Conservation (phyloP, 2,113 vertebrate genomes). For the Polyodon spathula region DNA sequence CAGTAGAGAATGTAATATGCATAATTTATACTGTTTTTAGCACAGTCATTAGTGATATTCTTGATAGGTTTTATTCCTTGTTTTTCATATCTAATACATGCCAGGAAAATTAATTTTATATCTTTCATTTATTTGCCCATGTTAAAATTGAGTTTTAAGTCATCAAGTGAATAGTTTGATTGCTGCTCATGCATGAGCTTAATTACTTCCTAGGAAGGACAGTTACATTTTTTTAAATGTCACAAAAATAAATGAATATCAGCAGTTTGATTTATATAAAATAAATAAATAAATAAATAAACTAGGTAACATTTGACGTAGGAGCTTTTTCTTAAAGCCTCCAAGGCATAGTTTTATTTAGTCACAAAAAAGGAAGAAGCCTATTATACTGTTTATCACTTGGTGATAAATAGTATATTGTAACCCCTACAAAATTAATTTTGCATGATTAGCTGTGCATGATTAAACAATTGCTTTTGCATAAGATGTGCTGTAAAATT, state of each 20-base stretch:
- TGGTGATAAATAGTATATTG: slow-evolving; percentile 86
- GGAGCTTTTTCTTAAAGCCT: slow-evolving; percentile 78
- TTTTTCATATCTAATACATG: slow-evolving; percentile 87
- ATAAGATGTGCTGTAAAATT: slow-evolving; percentile 72
- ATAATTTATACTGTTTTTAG: slow-evolving; percentile 99
- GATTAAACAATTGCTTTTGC: slow-evolving; percentile 91
- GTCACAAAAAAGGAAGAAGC: slow-evolving; percentile 72
- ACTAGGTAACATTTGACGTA: slow-evolving; percentile 73
- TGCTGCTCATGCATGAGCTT: slow-evolving; percentile 74
- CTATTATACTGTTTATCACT: slow-evolving; percentile 88
- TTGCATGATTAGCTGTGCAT: slow-evolving; percentile 99
- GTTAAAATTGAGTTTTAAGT: slow-evolving; percentile 77
- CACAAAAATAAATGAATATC: slow-evolving; percentile 87
- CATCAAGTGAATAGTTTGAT: slow-evolving; percentile 77
- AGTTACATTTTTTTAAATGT: slow-evolving; percentile 78
- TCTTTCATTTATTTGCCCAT: slow-evolving; percentile 86
- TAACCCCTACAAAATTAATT: slow-evolving; percentile 92
- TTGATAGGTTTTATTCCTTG: slow-evolving; percentile 86
- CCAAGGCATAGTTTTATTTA: slow-evolving; percentile 87
- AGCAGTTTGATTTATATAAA: slow-evolving; percentile 87
- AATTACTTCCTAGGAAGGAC: slow-evolving; percentile 79
- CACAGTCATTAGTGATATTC: slow-evolving; percentile 99
- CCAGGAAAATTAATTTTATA: slow-evolving; percentile 80
- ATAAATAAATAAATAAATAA: slow-evolving; percentile 31
- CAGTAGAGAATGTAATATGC: slow-evolving; percentile 98